Base-by-base conservation (phyloP, 2,888 invertebrate genomes). In the Xanthorhoe designata region DNA sequence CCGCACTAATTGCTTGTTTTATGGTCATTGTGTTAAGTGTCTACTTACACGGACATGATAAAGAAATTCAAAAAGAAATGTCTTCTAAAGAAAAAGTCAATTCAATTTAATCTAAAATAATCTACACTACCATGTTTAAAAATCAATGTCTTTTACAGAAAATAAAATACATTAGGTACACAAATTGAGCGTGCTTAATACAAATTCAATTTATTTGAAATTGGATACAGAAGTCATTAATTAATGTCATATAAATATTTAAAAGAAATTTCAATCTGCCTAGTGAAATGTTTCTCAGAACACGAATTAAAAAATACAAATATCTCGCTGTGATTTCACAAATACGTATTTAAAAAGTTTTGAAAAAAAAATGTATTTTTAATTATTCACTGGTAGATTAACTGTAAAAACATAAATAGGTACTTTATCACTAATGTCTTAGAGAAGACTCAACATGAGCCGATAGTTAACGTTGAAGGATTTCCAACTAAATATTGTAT, bases 371-470 rank as follows among this genome's bases (percentile, higher is more conserved):
- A 2, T 42, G 38, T 42, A 10, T 13, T 38, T 42, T 42, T 42
- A 42, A 2, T 47, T 9, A 29, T 61, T 53, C 32, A 53, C 47
- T 45, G 53, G n/a, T 13, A 19, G 32, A 47, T 47, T 4, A 13
- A 7, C 10, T 61, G 2, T 5, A 38, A 38, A 42, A n/a, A 54
- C 9, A 61, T 47, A 35, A 61, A 61, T 35, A 24, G 24, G 24
- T 24, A 50, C 35, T 35, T 50, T 17, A 55, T 9, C 24, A 29
- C 7, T 32, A 58, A 55, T 65, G 24, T 66, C 53, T 59, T 68
- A 77, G 78, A 66, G 76, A 75, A 75, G 82, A 85, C 91, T 92
- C 91, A 91, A 91, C 87, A 89, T 91, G 91, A 91, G 91, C 69
- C 89, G 82, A 77, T 74, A 76, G 78, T 77, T 54, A 52, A 82